A percentile compares a stretch with the other conserved stretches of the same genome.
Conservation (phyloP, 1,140 invertebrate species). For the Drosophila sturtevanti region DNA sequence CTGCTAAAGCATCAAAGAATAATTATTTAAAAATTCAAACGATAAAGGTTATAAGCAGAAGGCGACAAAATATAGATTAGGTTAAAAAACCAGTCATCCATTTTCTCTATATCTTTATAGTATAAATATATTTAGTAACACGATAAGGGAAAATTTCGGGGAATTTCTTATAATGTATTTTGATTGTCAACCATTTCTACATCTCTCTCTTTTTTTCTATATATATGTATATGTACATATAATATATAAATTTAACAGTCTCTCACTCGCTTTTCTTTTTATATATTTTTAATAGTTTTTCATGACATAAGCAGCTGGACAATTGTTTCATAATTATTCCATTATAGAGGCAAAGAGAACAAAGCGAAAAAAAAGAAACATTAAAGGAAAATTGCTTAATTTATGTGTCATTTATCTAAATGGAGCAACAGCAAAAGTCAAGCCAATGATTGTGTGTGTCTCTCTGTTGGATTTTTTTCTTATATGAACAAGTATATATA, state of each 20-base stretch:
- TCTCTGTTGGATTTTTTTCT: constrained; percentile 38
- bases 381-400: constrained; percentile 79
- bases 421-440: constrained; percentile 57
- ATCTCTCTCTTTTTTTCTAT: constrained; percentile 2
- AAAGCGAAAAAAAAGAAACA: constrained; percentile 21
- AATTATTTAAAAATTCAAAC: too few relatives aligned
- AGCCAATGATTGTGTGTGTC: constrained; percentile 43
- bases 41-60: too few relatives aligned
- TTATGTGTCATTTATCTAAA: constrained; percentile 80
- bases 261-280: constrained; percentile 2
- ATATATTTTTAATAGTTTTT: constrained; percentile 6
- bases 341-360: constrained; percentile 29
- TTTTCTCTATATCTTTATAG: too few relatives aligned
- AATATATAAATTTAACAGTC: not conserved
- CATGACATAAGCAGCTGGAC: constrained; percentile 43
- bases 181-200: too few relatives aligned
- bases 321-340: constrained; percentile 78
- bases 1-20: not conserved
- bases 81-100: too few relatives aligned
- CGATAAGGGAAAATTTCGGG: too few relatives aligned
- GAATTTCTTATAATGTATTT: too few relatives aligned
- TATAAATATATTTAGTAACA: too few relatives aligned
- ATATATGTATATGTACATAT: too few relatives aligned
- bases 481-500: constrained; percentile 9
- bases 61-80: too few relatives aligned